phyloP scores from a whole-genome alignment of 2,797 vertebrate species.

The Triplophysa yarkandensis region DNA sequence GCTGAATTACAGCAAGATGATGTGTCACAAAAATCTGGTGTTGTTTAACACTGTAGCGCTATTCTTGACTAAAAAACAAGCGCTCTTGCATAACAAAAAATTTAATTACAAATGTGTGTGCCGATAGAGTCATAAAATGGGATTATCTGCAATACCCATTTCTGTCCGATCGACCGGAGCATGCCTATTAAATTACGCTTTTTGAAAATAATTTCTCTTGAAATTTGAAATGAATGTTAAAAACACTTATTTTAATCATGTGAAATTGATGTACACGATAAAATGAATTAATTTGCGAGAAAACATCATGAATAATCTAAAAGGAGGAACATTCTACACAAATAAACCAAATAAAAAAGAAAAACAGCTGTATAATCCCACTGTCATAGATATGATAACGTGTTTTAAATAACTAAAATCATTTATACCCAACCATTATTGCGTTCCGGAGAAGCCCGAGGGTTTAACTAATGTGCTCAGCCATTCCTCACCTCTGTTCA shows the following conservation, averaged over 20 bases:
- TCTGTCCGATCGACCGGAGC: too few species aligned
- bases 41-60: slow-evolving; percentile 2
- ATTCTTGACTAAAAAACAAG: not conserved
- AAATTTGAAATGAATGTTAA: too few species aligned
- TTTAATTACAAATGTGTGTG: too few species aligned
- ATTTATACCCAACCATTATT: not conserved
- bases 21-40: not conserved
- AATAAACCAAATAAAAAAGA: not conserved
- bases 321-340: not conserved
- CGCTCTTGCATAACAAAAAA: too few species aligned
- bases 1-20: not conserved
- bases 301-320: not conserved
- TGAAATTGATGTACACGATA: too few species aligned
- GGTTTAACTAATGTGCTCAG: not conserved
- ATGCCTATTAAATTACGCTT: too few species aligned
- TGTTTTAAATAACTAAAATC: not conserved
- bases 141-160: too few species aligned
- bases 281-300: too few species aligned
- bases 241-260: too few species aligned
- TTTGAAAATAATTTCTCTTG: too few species aligned
- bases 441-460: not conserved
- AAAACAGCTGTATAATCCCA: not conserved
- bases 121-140: too few species aligned
- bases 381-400: not conserved
- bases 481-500: not conserved